Evolutionary conservation across 2,888 invertebrate species (phyloP).

Genomic region (Nemurella pictetii): DNA sequence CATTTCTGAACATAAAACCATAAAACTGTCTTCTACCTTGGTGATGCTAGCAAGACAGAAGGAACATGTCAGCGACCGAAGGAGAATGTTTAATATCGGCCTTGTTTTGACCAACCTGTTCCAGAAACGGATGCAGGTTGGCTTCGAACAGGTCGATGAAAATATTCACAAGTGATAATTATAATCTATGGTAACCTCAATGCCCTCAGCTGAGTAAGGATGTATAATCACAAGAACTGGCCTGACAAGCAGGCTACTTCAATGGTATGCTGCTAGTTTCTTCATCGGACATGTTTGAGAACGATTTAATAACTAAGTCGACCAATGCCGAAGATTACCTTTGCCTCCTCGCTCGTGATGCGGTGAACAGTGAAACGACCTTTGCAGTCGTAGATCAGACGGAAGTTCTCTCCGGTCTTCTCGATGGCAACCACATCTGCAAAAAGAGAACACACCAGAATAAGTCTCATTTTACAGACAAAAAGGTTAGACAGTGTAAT

Average conservation of each 20-base stretch:
- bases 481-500: neutral
- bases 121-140: constrained; percentile 42
- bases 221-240: constrained; percentile 5
- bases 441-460: constrained; percentile 49
- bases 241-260: constrained; percentile 8
- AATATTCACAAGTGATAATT: neutral
- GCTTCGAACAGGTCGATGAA: constrained; percentile 46
- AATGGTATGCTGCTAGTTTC: constrained; percentile 3
- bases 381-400: constrained; percentile 97
- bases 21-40: constrained; percentile 53
- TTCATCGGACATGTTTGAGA: neutral
- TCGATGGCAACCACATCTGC: constrained; percentile 98
- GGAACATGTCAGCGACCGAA: constrained; percentile 45
- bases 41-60: constrained; percentile 56
- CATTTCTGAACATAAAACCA: neutral
- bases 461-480: neutral
- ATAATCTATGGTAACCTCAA: neutral
- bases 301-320: neutral
- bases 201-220: constrained; percentile 42
- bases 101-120: constrained; percentile 53
- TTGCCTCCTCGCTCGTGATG: constrained; percentile 95
- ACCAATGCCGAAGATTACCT: constrained; percentile 61
- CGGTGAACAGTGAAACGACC: constrained; percentile 97
- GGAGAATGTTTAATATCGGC: constrained; percentile 52
- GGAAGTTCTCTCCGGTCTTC: constrained; percentile 96